Percentiles rank a stretch among this genome's conserved stretches.
These are phyloP conservation scores for Cartodere bifasciata DNA, from an alignment of 2,888 invertebrate genomes.

Conservation along the genomic window DNA sequence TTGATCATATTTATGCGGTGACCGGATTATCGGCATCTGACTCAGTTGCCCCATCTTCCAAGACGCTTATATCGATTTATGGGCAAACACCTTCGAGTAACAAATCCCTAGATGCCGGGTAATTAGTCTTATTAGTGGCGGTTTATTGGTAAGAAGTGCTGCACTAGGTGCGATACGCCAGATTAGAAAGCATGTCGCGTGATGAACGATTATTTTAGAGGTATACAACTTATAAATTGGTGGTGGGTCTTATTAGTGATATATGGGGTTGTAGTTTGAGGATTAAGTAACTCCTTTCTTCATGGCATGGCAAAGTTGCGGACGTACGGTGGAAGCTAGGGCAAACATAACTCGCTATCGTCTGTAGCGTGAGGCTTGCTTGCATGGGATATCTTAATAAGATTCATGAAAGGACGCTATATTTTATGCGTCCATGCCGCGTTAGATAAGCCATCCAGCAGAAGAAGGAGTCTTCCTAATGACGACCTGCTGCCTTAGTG, in stretches of 20 bases:
- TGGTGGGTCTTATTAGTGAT: slow-evolving; percentile 38
- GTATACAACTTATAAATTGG: slow-evolving; percentile 38
- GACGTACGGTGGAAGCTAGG: slow-evolving; percentile 26
- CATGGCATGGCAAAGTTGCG: slow-evolving; percentile 36
- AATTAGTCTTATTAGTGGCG: too few relatives aligned
- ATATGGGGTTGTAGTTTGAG: slow-evolving; percentile 39
- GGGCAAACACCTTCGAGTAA: too few relatives aligned
- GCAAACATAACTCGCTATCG: slow-evolving; percentile 35
- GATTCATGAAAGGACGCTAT: slow-evolving; percentile 74
- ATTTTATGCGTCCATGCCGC: slow-evolving; percentile 56
- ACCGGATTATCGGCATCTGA: slow-evolving; percentile 36
- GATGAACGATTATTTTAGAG: slow-evolving; percentile 36
- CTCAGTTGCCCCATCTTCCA: slow-evolving; percentile 34
- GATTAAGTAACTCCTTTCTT: slow-evolving; percentile 42
- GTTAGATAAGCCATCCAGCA: too few relatives aligned
- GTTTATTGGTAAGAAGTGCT: too few relatives aligned
- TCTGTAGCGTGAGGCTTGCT: too few relatives aligned
- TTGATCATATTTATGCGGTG: slow-evolving; percentile 41
- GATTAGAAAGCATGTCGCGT: too few relatives aligned
- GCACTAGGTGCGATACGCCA: too few relatives aligned
- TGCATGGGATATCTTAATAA: slow-evolving; percentile 62
- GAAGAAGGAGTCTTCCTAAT: too few relatives aligned
- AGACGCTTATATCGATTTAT: slow-evolving; percentile 37
- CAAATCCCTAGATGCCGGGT: too few relatives aligned
- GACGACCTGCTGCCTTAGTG: slow-evolving; percentile 23